Evolutionary conservation across 2,888 invertebrate genomes (phyloP), one percentile per base, ranked within the genome.

Genomic region (Cataglyphis altisquamis): DNA sequence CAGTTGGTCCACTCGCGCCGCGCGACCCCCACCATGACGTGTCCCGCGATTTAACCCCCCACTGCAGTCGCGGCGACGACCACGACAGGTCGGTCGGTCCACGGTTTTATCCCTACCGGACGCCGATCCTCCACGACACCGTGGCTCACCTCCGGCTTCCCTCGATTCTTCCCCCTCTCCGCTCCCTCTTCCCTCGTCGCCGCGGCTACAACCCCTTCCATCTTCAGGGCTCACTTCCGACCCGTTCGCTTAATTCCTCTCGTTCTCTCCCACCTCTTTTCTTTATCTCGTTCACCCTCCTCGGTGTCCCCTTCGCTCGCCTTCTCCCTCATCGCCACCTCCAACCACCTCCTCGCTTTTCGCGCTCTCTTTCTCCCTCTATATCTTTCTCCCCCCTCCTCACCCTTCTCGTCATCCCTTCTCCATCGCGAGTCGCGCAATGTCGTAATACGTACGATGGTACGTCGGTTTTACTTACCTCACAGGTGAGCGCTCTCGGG

Each of bases 1-100:
- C 94, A 94, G 94, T 94, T 94, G 94, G 94, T 94, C 94, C 94
- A 94, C 94, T 94, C 92, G 90, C 90, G 45, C 84, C 94, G 94
- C 94, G 94, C 90, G 45, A 84, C 84, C 88, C 89, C 88, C 90
- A 90, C 91, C 75, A 62, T 39, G 32, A 18, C 21, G 29, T 25
- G 36, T 77, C 84, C 21, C 83, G 84, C 83, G 86, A 67, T 88
- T 86, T 73, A 78, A 81, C 85, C 82, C 89, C 87, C 84, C 88
- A 75, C 82, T 67, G 82, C 81, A 82, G 52, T 45, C 73, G 25
- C 67, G 45, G 60, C 60, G 80, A 55, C 45, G 72, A 78, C 36
- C 72, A 72, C 78, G 72, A 70, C 78, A 70, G 70, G 60, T 74
- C 84, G 68, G 82, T 52, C 75, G 90, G 90, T 88, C 89, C 90